Base-by-base conservation (phyloP, 2,797 vertebrate genomes). In the Anguilla anguilla region DNA sequence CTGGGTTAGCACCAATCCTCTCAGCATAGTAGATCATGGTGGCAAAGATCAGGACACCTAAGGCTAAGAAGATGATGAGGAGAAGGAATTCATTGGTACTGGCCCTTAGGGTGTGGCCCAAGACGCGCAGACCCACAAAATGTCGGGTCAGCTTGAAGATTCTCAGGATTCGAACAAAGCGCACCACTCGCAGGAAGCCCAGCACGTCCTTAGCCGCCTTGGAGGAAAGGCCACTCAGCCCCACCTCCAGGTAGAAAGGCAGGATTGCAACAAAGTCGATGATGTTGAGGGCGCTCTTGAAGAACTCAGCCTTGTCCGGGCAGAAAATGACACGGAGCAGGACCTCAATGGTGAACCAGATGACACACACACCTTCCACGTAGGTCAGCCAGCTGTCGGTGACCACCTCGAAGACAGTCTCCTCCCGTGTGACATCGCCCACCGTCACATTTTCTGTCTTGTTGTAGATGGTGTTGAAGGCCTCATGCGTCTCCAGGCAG, bases 11-110 rank as follows among this genome's bases (percentile, higher is more conserved):
- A 89, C 98, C 99, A 92, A 99, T 99, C 95, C 98, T 95, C 95
- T 99, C 99, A 0, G 99, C 99, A 53, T 99, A 99, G 96, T 99
- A 99, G 96, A 99, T 99, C 98, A 99, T 99, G 49, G 98, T 99
- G 96, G 98, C 98, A 83, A 99, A 99, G 95, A 99, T 99, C 94
- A 99, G 97, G 90, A 99, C 98, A 0, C 99, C 99, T 61, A 99
- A 96, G 89, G 99, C 99, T 92, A 99, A 96, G 97, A 99, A 99
- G 94, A 99, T 99, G 95, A 99, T 99, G 83, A 99, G 98, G 93
- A 99, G 97, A 91, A 99, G 96, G 96, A 99, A 99, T 94, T 99
- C 99, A 0, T 99, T 99, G 96, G 98, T 99, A 96, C 99, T 99
- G 95, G 99, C 98, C 0, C 98, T 97, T 35, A 99, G 97, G 19